These are phyloP conservation scores for Drosophila planitibia DNA, from an alignment of 2,888 invertebrate species.

Conservation along the genomic window DNA sequence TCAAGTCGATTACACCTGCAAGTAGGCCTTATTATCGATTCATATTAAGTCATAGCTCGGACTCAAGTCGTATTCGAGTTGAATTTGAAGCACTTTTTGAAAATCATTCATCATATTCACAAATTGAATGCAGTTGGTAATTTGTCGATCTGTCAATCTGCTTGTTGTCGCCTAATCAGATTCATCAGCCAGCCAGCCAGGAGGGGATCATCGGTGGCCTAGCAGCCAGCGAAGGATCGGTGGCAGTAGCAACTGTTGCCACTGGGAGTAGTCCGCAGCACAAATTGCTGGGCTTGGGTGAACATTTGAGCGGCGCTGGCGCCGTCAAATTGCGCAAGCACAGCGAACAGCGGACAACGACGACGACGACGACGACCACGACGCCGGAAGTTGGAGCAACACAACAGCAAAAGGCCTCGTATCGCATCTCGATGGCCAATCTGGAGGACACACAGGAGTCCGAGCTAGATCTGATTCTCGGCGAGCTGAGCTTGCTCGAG, in stretches of 20 bases:
- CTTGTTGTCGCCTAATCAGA: constrained; percentile 39
- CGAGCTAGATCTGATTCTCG: constrained; percentile 98
- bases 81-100: background rate
- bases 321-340: constrained; percentile 80
- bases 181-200: constrained; percentile 52
- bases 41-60: background rate
- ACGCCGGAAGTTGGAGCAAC: constrained; percentile 40
- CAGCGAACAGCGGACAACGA: constrained; percentile 75
- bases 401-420: constrained; percentile 76
- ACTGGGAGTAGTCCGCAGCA: constrained; percentile 46
- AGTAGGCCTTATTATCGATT: background rate
- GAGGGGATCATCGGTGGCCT: constrained; percentile 65
- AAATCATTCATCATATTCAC: background rate
- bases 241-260: constrained; percentile 27
- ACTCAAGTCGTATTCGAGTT: background rate
- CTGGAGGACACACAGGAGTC: constrained; percentile 98
- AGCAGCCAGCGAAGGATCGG: constrained; percentile 62
- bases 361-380: constrained; percentile 52
- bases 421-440: constrained; percentile 98
- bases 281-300: constrained; percentile 50
- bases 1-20: background rate
- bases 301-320: constrained; percentile 59
- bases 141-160: background rate
- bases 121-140: background rate
- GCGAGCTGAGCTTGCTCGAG: constrained; percentile 97